A percentile compares a stretch with the other conserved stretches of the same genome.
phyloP scores from a whole-genome alignment of 2,888 invertebrate species.

The Dolichopus griseipennis region DNA sequence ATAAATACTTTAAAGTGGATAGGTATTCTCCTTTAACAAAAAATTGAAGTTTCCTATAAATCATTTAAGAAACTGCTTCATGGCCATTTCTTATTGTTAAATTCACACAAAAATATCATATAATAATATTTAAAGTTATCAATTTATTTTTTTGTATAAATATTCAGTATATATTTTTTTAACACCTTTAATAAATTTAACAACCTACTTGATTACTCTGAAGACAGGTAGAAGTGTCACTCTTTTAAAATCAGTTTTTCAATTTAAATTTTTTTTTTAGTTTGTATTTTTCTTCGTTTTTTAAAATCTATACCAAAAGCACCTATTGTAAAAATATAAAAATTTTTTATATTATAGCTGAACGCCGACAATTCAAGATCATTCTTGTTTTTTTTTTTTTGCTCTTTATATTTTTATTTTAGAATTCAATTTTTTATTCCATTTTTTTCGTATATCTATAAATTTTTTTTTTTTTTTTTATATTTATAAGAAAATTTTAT shows the following conservation, averaged over 20 bases:
- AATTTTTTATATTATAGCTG: not conserved
- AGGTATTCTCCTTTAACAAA: no score
- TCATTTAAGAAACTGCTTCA: not conserved
- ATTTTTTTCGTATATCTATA: not conserved
- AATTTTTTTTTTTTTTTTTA: no score
- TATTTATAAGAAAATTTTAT: not conserved
- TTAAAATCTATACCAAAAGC: not conserved
- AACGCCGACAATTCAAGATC: not conserved
- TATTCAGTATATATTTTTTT: not conserved
- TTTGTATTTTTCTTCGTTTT: not conserved
- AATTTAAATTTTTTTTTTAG: not conserved
- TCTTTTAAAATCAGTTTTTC: not conserved
- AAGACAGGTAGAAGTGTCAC: conserved; percentile 4
- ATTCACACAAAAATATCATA: no score
- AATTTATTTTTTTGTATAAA: no score
- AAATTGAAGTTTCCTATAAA: no score
- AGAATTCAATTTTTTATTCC: not conserved
- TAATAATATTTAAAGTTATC: no score
- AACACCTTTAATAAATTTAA: conserved; percentile 6
- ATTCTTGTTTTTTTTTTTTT: not conserved
- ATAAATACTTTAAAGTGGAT: no score
- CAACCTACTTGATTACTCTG: conserved; percentile 4
- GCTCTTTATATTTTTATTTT: not conserved
- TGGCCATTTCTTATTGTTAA: not conserved
- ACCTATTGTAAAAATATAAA: not conserved